A percentile compares a stretch with the other conserved stretches of the same genome.
phyloP scores from a whole-genome alignment of 92 coral and sea anemone genomes.

The Micromussa lordhowensis region DNA sequence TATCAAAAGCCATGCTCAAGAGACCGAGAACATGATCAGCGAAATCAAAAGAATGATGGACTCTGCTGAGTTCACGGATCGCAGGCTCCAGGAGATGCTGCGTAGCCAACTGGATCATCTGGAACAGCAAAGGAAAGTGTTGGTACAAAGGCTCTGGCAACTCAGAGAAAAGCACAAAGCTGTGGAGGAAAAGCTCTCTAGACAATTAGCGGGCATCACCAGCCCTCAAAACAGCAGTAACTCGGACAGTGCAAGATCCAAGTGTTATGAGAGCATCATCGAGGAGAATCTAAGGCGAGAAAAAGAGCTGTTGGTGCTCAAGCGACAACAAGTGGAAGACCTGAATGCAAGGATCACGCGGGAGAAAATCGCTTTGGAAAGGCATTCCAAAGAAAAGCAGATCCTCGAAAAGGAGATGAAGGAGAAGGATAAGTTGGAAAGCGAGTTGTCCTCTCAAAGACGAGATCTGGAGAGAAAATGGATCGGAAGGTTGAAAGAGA shows the following conservation, averaged over 20 bases:
- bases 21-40: conserved; percentile 82
- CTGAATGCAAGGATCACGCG: conserved; percentile 69
- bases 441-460: conserved; percentile 74
- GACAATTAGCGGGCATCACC: conserved; percentile 66
- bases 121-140: conserved; percentile 75
- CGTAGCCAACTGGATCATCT: conserved; percentile 76
- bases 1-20: conserved; percentile 78
- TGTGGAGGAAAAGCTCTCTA: conserved; percentile 73
- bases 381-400: conserved; percentile 75
- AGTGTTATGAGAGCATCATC: conserved; percentile 71
- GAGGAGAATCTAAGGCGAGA: conserved; percentile 88
- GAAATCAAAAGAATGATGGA: conserved; percentile 78
- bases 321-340: conserved; percentile 84
- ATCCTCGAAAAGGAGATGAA: conserved; percentile 65
- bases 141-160: conserved; percentile 81
- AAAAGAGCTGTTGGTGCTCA: conserved; percentile 72
- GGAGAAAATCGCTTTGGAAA: conserved; percentile 77
- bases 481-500: conserved; percentile 72
- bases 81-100: conserved; percentile 75
- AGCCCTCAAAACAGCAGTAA: conserved; percentile 63
- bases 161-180: conserved; percentile 80
- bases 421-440: conserved; percentile 82
- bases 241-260: conserved; percentile 67
- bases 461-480: conserved; percentile 81
- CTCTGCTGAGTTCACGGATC: conserved; percentile 83